phyloP scores from a whole-genome alignment of 2,113 vertebrate species.

The Paramormyrops kingsleyae region DNA sequence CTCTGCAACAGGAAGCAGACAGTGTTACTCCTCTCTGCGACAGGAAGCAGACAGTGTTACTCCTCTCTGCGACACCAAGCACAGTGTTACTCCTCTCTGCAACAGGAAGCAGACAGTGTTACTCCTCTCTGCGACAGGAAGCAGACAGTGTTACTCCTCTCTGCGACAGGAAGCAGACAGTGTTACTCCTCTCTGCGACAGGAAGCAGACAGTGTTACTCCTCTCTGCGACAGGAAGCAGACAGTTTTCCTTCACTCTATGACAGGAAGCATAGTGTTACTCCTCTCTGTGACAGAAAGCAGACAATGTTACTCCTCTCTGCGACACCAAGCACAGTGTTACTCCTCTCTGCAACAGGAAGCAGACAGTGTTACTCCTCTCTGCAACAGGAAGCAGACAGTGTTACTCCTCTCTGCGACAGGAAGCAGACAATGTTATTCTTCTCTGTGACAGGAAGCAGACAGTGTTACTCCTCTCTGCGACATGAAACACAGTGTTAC shows the following conservation, averaged over 20 bases:
- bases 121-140: not conserved
- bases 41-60: not conserved
- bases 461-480: too few relatives aligned
- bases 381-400: not conserved
- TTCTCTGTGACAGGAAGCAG: too few relatives aligned
- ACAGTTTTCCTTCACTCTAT: not conserved
- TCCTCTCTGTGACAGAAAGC: not conserved
- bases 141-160: not conserved
- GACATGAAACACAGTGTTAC: too few relatives aligned
- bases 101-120: not conserved
- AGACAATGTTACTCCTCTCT: not conserved
- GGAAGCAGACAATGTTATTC: too few relatives aligned
- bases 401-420: not conserved
- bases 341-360: not conserved
- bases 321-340: not conserved
- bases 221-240: not conserved
- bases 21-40: not conserved
- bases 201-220: not conserved
- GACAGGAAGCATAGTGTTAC: not conserved
- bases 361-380: not conserved
- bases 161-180: not conserved
- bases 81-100: not conserved
- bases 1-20: too few relatives aligned
- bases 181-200: not conserved
- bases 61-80: not conserved